phyloP scores from a whole-genome alignment of 2,113 vertebrate species.

The Ptychochromis oligacanthus region DNA sequence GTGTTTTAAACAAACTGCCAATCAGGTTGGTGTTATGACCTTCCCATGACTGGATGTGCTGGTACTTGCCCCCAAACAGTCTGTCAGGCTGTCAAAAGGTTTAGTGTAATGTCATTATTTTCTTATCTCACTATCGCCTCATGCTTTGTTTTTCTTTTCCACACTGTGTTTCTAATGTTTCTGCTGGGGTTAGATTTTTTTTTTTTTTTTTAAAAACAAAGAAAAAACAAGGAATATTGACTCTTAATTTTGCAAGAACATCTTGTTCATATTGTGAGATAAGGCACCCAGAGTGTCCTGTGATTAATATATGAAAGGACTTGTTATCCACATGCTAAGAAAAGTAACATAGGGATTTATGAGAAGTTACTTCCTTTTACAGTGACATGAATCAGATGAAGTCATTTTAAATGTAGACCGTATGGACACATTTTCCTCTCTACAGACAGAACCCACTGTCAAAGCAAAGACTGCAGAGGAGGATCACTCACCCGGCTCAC shows the following conservation, averaged over 20 bases:
- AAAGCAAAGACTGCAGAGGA: constrained; percentile 25
- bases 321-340: constrained; percentile 6
- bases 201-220: background rate
- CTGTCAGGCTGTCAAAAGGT: constrained; percentile 48
- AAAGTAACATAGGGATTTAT: background rate
- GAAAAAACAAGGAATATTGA: background rate
- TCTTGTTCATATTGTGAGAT: background rate
- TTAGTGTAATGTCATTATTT: constrained; percentile 61
- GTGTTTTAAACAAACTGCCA: constrained; percentile 37
- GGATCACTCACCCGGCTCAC: constrained; percentile 4
- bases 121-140: constrained; percentile 52
- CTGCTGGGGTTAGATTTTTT: no score
- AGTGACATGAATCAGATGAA: background rate
- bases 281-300: background rate
- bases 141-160: constrained; percentile 40
- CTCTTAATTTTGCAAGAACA: constrained; percentile 1
- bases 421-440: background rate
- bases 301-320: constrained; percentile 21
- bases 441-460: background rate
- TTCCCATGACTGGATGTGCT: constrained; percentile 26
- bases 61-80: constrained; percentile 29
- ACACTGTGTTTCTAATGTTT: background rate
- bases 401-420: no score
- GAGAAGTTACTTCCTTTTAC: background rate
- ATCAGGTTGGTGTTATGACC: constrained; percentile 38